These are phyloP conservation scores for Sciurus niger DNA, from an alignment of 2,113 vertebrate genomes.

Conservation along the genomic window DNA sequence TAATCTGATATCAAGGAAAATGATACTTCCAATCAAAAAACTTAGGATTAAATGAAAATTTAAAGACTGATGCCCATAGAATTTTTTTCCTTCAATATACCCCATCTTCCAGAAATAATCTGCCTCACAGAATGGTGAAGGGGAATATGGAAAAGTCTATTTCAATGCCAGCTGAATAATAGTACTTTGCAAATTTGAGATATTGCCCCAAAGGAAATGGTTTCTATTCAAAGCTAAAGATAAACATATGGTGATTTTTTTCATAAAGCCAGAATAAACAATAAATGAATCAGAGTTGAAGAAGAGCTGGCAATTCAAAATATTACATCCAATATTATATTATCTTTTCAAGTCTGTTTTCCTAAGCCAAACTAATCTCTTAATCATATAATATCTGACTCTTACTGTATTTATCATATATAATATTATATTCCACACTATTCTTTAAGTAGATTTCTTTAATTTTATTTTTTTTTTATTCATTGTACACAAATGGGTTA, in stretches of 20 bases:
- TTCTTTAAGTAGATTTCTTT: background rate
- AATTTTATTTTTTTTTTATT: no score
- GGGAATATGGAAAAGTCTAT: background rate
- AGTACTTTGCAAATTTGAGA: background rate
- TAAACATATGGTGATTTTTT: slow-evolving; percentile 44
- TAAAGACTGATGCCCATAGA: background rate
- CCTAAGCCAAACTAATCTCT: slow-evolving; percentile 34
- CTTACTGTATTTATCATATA: background rate
- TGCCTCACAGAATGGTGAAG: background rate
- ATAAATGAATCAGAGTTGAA: slow-evolving; percentile 34
- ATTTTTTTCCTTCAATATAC: background rate
- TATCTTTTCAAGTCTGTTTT: slow-evolving; percentile 13
- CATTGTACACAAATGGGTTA: no score
- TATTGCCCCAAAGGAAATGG: background rate
- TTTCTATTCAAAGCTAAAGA: slow-evolving; percentile 9
- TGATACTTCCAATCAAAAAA: background rate
- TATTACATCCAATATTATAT: background rate
- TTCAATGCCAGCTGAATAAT: background rate
- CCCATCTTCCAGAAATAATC: background rate
- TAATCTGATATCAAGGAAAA: background rate
- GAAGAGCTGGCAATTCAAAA: slow-evolving; percentile 35
- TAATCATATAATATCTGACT: background rate
- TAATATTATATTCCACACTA: background rate
- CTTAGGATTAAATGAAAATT: background rate
- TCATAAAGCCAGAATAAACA: slow-evolving; percentile 7